A percentile compares a stretch with the other conserved stretches of the same genome.
Conservation (phyloP, 92 coral and sea anemone species). For the Phenganax marumi region DNA sequence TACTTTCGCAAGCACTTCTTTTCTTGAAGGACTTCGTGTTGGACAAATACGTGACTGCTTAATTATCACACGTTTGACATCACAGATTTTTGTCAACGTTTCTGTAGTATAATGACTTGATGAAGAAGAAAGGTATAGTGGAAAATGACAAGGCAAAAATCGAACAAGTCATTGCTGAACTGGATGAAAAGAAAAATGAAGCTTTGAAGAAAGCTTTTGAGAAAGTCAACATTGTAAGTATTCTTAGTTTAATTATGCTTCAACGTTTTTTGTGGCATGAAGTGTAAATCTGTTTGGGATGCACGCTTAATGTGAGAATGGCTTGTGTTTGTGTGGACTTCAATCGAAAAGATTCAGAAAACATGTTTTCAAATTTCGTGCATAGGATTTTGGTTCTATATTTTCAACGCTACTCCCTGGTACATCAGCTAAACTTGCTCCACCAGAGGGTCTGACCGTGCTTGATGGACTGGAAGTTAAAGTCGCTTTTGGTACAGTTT, state of each 20-base stretch:
- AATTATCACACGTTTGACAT: not conserved
- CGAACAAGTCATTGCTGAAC: slow-evolving; percentile 86
- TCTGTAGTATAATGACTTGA: slow-evolving; percentile 81
- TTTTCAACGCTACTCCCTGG: slow-evolving; percentile 94
- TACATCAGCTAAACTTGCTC: slow-evolving; percentile 92
- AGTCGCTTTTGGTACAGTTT: slow-evolving; percentile 88
- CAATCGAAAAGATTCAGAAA: too few species aligned
- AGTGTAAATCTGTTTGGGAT: too few species aligned
- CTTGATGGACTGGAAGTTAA: slow-evolving; percentile 95
- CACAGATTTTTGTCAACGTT: not conserved
- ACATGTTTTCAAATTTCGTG: not conserved
- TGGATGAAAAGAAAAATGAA: slow-evolving; percentile 96
- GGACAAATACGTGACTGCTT: not conserved
- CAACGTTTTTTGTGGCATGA: not conserved
- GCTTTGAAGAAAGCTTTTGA: slow-evolving; percentile 94
- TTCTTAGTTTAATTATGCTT: not conserved
- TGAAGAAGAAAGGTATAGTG: slow-evolving; percentile 94
- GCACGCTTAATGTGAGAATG: too few species aligned
- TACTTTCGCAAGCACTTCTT: too few species aligned
- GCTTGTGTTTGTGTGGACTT: too few species aligned
- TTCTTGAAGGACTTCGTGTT: not conserved
- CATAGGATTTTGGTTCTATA: slow-evolving; percentile 93
- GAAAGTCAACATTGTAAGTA: slow-evolving; percentile 82
- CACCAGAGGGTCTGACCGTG: slow-evolving; percentile 90
- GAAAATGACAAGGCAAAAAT: slow-evolving; percentile 92